Conservation (phyloP, 1,140 invertebrate genomes). For the Polyergus mexicanus region DNA sequence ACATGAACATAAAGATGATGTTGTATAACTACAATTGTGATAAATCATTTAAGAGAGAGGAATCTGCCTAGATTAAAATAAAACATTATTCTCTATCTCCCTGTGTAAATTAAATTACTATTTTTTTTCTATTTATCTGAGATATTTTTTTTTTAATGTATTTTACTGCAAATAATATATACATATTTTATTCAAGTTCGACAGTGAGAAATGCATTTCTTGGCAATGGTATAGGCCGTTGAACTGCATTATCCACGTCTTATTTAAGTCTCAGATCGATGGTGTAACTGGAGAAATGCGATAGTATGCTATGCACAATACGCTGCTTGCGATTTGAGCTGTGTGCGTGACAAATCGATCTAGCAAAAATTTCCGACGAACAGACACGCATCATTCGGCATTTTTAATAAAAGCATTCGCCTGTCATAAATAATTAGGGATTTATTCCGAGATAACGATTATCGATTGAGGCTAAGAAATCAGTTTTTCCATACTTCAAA, state of each 20-base stretch:
- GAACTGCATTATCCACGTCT: conserved; percentile 39
- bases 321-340: conserved; percentile 20
- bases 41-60: not conserved
- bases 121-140: not conserved
- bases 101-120: not conserved
- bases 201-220: conserved; percentile 22
- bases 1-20: not conserved
- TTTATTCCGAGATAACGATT: not conserved
- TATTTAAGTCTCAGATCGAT: not conserved
- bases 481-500: not conserved
- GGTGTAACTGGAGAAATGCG: conserved; percentile 37
- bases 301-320: not conserved
- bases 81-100: not conserved
- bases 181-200: not conserved
- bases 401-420: not conserved
- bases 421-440: not conserved
- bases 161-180: not conserved
- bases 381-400: not conserved
- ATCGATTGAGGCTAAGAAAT: not conserved
- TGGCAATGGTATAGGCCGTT: not conserved
- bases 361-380: conserved; percentile 11
- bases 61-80: not conserved
- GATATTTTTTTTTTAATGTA: not conserved
- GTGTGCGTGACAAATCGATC: conserved; percentile 14
- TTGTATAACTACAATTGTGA: not conserved